Evolutionary conservation across 2,888 invertebrate species (phyloP).

Genomic region (Xestobium rufovillosum): DNA sequence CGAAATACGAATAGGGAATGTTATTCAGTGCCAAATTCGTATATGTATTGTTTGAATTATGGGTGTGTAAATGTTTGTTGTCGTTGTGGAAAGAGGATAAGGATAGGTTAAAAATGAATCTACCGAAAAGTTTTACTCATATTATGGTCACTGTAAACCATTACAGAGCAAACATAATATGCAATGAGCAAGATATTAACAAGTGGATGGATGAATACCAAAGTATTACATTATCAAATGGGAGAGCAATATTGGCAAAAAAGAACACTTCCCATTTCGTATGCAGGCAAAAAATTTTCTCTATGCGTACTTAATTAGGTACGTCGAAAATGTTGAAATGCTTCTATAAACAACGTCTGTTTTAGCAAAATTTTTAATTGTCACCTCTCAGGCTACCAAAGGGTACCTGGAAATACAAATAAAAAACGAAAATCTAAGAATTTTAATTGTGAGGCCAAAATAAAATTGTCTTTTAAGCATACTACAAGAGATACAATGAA

Average conservation of each 20-base stretch:
- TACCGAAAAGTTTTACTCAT: constrained; percentile 6
- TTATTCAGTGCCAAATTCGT: constrained; percentile 6
- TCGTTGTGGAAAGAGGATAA: background rate
- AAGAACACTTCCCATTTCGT: constrained; percentile 7
- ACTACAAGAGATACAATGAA: constrained; percentile 3
- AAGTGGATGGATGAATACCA: constrained; percentile 7
- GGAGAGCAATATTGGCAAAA: constrained; percentile 7
- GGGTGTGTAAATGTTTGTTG: background rate
- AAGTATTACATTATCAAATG: constrained; percentile 3
- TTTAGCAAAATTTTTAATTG: constrained; percentile 3
- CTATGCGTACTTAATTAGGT: too few species aligned
- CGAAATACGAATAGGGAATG: too few species aligned
- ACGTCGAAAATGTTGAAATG: constrained; percentile 5
- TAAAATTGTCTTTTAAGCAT: constrained; percentile 5
- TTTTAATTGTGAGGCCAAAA: too few species aligned
- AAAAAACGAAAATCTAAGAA: constrained; percentile 4
- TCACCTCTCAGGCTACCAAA: constrained; percentile 6
- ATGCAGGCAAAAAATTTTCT: constrained; percentile 4
- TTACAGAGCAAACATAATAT: constrained; percentile 7
- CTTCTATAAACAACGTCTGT: constrained; percentile 3
- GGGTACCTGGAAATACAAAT: constrained; percentile 3
- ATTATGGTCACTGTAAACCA: constrained; percentile 2
- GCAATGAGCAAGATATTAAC: constrained; percentile 4
- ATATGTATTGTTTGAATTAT: constrained; percentile 5
- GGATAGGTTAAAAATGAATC: constrained; percentile 4